These are phyloP conservation scores for Mallotus villosus DNA, from an alignment of 2,797 vertebrate genomes.

Conservation along the genomic window DNA sequence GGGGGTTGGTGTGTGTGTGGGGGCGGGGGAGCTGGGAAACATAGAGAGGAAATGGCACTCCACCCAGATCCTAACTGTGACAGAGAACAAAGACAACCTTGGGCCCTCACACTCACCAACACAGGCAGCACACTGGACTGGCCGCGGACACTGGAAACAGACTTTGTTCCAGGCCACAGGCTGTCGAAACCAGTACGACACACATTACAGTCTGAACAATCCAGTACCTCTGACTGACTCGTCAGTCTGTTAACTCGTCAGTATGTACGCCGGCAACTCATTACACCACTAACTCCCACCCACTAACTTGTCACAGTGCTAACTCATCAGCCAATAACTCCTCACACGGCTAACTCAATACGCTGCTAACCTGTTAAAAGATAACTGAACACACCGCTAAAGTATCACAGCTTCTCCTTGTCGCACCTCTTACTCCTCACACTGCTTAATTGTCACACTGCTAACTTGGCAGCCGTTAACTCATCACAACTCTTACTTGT, in stretches of 20 bases:
- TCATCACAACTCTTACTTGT: no score
- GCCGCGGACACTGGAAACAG: constrained; percentile 23
- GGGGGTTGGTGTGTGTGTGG: constrained; percentile 49
- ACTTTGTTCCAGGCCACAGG: background rate
- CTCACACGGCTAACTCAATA: no score
- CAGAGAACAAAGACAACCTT: constrained; percentile 70
- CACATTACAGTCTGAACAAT: background rate
- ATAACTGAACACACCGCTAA: no score
- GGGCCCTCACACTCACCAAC: constrained; percentile 56
- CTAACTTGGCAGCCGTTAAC: no score
- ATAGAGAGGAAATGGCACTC: constrained; percentile 76
- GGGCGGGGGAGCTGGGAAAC: constrained; percentile 66
- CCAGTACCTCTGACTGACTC: background rate
- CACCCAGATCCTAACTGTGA: constrained; percentile 72
- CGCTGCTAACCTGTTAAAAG: no score
- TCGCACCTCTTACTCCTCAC: no score
- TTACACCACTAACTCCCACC: background rate
- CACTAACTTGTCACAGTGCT: no score
- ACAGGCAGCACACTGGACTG: constrained; percentile 20
- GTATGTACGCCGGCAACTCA: background rate
- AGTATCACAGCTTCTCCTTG: no score
- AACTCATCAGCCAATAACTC: no score
- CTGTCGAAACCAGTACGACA: background rate
- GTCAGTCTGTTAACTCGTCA: background rate
- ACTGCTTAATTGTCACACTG: no score